phyloP scores from a whole-genome alignment of 2,797 vertebrate species.

The Notoglanidium macrostoma region DNA sequence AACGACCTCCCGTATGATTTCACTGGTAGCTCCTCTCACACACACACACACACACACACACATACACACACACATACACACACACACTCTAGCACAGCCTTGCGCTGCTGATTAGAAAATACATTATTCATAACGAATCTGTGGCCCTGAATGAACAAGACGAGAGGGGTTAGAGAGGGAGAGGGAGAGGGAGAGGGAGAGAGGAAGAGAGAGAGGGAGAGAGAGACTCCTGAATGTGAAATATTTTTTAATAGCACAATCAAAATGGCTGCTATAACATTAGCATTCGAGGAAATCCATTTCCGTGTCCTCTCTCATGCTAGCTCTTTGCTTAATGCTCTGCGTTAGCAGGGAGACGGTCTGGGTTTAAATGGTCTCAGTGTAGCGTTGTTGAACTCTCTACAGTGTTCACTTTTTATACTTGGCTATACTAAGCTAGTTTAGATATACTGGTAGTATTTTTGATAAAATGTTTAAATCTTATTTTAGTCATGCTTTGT shows the following conservation, averaged over 20 bases:
- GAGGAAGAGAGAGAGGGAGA: neutral
- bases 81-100: conserved; percentile 25
- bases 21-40: conserved; percentile 1
- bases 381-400: neutral
- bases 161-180: conserved; percentile 15
- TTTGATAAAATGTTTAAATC: neutral
- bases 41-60: neutral
- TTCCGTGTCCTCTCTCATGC: neutral
- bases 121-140: conserved; percentile 59
- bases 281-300: conserved; percentile 17
- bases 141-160: conserved; percentile 49
- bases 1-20: conserved; percentile 20
- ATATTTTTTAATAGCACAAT: conserved; percentile 22
- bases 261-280: conserved; percentile 33
- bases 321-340: neutral
- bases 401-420: neutral
- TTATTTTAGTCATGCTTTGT: too few species aligned
- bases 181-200: conserved; percentile 28
- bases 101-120: conserved; percentile 57
- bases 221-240: conserved; percentile 16
- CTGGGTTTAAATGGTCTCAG: neutral
- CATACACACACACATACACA: conserved; percentile 23
- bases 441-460: neutral
- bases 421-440: neutral
- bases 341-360: neutral